phyloP scores from a whole-genome alignment of 2,888 invertebrate genomes.

The Crematogaster levior region DNA sequence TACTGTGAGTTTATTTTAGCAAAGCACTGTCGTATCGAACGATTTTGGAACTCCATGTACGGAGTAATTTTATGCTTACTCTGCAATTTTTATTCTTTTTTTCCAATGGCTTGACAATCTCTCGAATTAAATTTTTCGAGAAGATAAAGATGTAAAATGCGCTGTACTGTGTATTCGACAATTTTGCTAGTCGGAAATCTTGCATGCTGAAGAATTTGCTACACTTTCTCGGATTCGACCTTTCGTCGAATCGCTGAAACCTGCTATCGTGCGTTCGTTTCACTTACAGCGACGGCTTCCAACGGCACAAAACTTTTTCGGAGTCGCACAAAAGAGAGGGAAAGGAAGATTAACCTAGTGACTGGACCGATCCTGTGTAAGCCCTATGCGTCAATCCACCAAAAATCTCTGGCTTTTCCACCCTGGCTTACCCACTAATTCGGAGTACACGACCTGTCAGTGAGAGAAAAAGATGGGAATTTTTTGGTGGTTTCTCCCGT shows the following conservation, averaged over 20 bases:
- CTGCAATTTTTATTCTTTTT: slow-evolving; percentile 12
- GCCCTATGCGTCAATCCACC: slow-evolving; percentile 46
- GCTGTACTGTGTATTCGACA: not conserved
- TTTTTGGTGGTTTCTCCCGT: slow-evolving; percentile 25
- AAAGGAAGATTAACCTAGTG: slow-evolving; percentile 54
- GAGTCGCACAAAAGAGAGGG: slow-evolving; percentile 44
- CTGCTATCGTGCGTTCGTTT: slow-evolving; percentile 52
- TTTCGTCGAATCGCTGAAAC: slow-evolving; percentile 40
- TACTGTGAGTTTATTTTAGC: not conserved
- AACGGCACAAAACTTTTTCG: slow-evolving; percentile 49
- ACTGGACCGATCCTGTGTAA: slow-evolving; percentile 52
- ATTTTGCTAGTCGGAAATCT: slow-evolving; percentile 15
- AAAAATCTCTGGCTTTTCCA: slow-evolving; percentile 37
- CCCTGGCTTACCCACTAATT: slow-evolving; percentile 41
- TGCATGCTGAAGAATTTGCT: slow-evolving; percentile 40
- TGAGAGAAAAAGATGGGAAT: slow-evolving; percentile 37
- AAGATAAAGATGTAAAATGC: not conserved
- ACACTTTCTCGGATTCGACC: slow-evolving; percentile 33
- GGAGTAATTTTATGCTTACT: slow-evolving; percentile 13
- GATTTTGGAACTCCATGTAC: not conserved
- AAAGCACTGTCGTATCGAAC: not conserved
- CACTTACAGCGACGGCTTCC: slow-evolving; percentile 52
- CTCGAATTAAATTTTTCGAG: not conserved
- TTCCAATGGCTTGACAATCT: slow-evolving; percentile 2
- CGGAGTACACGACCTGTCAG: slow-evolving; percentile 32